Base-by-base conservation (phyloP, 2,888 invertebrate species). In the Biston betularia region DNA sequence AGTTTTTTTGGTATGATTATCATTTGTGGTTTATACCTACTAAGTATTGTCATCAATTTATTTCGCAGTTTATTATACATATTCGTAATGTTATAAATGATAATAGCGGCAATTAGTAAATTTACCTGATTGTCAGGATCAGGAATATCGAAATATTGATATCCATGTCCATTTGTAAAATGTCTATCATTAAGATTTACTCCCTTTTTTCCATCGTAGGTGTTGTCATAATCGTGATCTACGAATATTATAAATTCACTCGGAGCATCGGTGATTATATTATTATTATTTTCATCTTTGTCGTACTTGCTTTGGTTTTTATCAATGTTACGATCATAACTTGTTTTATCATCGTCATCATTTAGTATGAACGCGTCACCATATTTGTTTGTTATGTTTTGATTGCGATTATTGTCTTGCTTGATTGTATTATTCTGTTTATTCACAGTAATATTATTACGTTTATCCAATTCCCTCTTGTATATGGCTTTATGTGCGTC, bases 121-220 rank as follows among this genome's bases (percentile, higher is more conserved):
- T 24, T 10, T 56, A 56, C 56, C 56, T 56, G 45, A 34, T 35
- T 45, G 34, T 40, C 12, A 35, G 44, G 48, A 15, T 42, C 6
- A 24, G 42, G 42, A 44, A n/a, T n/a, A n/a, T 38, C 7, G 12
- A 9, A 34, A 35, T 42, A 34, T 45, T 56, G 56, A 14, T 33
- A 56, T 3, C 56, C 56, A 15, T 50, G 63, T n/a, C 50, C 34
- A 38, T 33, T 57, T 33, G 33, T 63, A 7, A 35, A 56, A 11
- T 38, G 45, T 56, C 56, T 56, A 3, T 24, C 14, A n/a, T 45
- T n/a, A 14, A 45, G 15, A 42, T 35, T 12, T 12, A 52, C 60
- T 34, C 44, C 52, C 52, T 60, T 34, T 45, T 60, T 44, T 4
- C 44, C 60, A 35, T 44, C 44, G 10, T 44, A 33, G 10, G 45